A percentile compares a stretch with the other conserved stretches of the same genome.
Conservation (phyloP, 2,797 vertebrate species). For the Pseudotriccus pelzelni region DNA sequence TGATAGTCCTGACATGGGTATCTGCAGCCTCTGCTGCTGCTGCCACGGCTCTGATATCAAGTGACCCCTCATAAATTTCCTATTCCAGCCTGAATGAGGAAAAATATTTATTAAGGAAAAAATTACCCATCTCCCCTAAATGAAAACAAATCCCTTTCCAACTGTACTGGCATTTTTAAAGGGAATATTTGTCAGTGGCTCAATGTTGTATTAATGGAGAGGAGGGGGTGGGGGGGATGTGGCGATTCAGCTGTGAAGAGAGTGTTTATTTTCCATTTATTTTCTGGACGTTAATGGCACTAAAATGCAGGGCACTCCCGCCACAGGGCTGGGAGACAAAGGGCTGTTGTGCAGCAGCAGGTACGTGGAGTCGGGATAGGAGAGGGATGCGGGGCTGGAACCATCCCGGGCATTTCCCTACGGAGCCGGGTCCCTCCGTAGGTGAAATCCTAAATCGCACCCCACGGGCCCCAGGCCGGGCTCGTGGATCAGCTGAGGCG, state of each 20-base stretch:
- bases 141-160: background rate
- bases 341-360: background rate
- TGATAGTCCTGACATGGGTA: fast-evolving
- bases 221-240: background rate
- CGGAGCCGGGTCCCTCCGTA: fast-evolving
- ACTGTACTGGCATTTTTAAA: background rate
- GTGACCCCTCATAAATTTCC: background rate
- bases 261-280: background rate
- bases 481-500: background rate
- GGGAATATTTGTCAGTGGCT: background rate
- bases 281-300: background rate
- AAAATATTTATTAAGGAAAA: background rate
- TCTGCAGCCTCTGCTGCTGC: background rate
- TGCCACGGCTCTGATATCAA: fast-evolving
- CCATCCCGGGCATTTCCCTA: fast-evolving
- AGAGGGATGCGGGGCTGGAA: fast-evolving
- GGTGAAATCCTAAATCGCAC: background rate
- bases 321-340: background rate
- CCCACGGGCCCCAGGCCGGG: fast-evolving
- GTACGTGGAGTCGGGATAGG: fast-evolving
- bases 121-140: background rate
- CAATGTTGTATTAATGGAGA: fast-evolving
- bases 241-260: background rate
- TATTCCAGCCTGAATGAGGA: background rate
- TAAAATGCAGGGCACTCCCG: background rate